These are phyloP conservation scores for Nibea coibor DNA, from an alignment of 2,113 vertebrate genomes.

Conservation along the genomic window DNA sequence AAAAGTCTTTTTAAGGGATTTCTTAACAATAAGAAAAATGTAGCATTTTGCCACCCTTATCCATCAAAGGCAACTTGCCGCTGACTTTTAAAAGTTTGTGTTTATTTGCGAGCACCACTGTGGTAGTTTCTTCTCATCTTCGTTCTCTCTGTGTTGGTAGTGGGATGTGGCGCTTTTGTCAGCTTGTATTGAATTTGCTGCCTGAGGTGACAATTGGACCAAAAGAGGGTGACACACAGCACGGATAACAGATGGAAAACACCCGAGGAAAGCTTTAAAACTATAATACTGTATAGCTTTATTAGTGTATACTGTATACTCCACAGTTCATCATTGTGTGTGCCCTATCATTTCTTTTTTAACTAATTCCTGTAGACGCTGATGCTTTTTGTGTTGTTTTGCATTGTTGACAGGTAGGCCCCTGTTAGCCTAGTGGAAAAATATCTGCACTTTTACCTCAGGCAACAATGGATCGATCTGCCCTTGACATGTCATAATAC, in stretches of 20 bases:
- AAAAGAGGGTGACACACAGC: conserved; percentile 23
- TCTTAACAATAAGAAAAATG: background rate
- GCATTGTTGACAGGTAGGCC: background rate
- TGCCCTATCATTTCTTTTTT: background rate
- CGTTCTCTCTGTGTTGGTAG: background rate
- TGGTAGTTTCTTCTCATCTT: conserved; percentile 17
- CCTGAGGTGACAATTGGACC: conserved; percentile 38
- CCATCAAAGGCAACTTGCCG: background rate
- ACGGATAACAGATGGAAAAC: background rate
- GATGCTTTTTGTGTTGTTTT: conserved; percentile 1
- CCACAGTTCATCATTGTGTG: background rate
- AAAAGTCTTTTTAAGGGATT: background rate
- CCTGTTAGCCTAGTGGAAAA: conserved; percentile 16
- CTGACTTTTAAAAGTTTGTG: background rate
- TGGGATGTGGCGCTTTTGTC: conserved; percentile 29
- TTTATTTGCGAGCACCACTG: conserved; percentile 14
- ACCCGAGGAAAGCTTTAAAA: background rate
- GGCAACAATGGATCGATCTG: conserved; percentile 46
- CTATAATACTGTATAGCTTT: background rate
- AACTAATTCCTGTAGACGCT: conserved; percentile 19
- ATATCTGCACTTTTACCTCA: conserved; percentile 29
- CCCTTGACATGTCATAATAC: conserved; percentile 44
- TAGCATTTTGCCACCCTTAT: background rate
- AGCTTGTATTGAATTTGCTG: conserved; percentile 37
- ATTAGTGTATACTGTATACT: background rate